Percentiles rank a stretch among this genome's conserved stretches.
Evolutionary conservation across 2,888 invertebrate species (phyloP).

Genomic region (Nezara viridula): DNA sequence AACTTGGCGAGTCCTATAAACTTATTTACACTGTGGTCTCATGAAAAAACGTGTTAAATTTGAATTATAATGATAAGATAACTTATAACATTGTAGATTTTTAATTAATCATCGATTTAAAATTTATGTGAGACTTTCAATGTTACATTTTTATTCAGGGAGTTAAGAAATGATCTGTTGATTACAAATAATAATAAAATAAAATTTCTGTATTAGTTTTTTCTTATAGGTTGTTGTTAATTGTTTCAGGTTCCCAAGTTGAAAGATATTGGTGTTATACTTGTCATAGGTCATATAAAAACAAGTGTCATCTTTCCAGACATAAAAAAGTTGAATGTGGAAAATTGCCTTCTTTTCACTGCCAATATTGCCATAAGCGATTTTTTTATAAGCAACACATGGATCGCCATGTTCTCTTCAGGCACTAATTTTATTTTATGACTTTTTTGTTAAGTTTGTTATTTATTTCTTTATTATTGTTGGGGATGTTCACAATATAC

Average conservation of each 20-base stretch:
- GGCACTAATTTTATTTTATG: background rate
- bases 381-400: conserved; percentile 14
- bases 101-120: background rate
- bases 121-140: background rate
- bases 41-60: background rate
- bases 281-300: conserved; percentile 51
- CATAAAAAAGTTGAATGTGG: conserved; percentile 51
- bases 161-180: background rate
- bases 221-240: conserved; percentile 32
- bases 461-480: background rate
- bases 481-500: background rate
- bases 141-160: background rate
- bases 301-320: background rate
- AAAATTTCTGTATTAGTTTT: background rate
- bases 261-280: conserved; percentile 46
- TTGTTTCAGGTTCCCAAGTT: background rate
- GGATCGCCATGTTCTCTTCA: conserved; percentile 10
- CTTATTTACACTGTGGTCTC: background rate
- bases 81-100: background rate
- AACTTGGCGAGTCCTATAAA: too few relatives aligned
- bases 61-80: background rate
- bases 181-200: background rate
- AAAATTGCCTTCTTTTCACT: conserved; percentile 39
- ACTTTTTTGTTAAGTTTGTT: background rate
- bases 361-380: conserved; percentile 71